A percentile compares a stretch with the other conserved stretches of the same genome.
Evolutionary conservation across 2,888 invertebrate species (phyloP).

Genomic region (Drosophila silvestris): DNA sequence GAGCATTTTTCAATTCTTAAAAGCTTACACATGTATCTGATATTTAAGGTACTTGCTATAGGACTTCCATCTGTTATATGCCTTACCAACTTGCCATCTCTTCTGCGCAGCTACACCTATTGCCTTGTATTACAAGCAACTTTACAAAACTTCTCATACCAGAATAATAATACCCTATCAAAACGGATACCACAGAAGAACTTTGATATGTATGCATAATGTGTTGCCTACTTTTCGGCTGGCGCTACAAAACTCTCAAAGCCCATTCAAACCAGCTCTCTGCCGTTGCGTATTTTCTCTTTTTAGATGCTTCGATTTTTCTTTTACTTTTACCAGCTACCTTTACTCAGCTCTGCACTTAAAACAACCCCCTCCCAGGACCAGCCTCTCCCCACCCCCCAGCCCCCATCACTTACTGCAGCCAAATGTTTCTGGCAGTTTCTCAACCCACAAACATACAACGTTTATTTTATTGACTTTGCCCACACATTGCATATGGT

Average conservation of each 20-base stretch:
- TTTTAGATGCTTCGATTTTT: constrained; percentile 34
- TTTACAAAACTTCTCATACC: background rate
- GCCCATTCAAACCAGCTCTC: constrained; percentile 35
- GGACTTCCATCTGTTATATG: background rate
- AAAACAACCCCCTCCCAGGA: background rate
- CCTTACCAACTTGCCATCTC: background rate
- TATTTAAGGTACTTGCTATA: background rate
- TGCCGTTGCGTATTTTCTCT: constrained; percentile 15
- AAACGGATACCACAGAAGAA: constrained; percentile 27
- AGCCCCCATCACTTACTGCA: background rate
- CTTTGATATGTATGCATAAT: constrained; percentile 68
- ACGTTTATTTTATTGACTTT: constrained; percentile 80
- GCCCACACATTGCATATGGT: constrained; percentile 58
- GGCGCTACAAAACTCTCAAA: constrained; percentile 38
- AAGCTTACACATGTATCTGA: background rate
- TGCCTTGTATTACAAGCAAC: background rate
- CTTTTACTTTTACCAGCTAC: constrained; percentile 41
- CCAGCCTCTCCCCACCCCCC: too few relatives aligned
- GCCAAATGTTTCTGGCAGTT: constrained; percentile 13
- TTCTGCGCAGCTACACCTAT: background rate
- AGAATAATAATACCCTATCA: constrained; percentile 12
- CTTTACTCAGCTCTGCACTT: constrained; percentile 25
- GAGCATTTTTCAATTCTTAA: background rate
- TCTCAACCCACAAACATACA: constrained; percentile 64
- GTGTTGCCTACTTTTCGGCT: constrained; percentile 69